These are phyloP conservation scores for Rostratula benghalensis DNA, from an alignment of 2,113 vertebrate genomes.

Conservation along the genomic window DNA sequence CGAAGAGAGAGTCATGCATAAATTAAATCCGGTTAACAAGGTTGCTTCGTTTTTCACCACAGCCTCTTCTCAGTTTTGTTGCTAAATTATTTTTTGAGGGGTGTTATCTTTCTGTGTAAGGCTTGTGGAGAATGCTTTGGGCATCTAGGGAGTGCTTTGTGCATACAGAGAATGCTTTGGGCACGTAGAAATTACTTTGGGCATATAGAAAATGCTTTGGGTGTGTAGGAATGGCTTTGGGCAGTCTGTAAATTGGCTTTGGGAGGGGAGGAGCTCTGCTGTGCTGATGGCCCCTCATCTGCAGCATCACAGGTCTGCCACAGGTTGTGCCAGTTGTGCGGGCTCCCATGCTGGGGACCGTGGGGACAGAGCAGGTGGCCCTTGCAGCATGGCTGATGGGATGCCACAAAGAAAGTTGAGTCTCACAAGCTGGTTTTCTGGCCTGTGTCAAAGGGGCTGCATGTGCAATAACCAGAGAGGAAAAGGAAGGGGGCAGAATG, in stretches of 20 bases:
- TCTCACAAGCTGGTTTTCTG: neutral
- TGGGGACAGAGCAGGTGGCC: neutral
- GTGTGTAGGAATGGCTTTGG: neutral
- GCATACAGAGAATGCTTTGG: neutral
- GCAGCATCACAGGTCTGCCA: neutral
- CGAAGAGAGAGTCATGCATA: fast-evolving
- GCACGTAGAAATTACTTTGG: neutral
- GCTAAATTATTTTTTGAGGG: neutral
- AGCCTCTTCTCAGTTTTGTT: neutral
- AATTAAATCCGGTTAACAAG: neutral
- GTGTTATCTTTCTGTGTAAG: neutral
- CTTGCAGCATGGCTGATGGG: neutral
- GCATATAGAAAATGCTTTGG: neutral
- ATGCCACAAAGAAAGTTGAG: neutral
- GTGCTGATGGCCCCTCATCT: neutral
- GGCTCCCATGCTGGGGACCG: neutral
- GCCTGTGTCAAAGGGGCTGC: neutral
- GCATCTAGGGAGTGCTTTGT: neutral
- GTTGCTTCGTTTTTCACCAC: neutral
- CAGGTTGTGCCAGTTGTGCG: neutral
- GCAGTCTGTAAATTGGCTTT: neutral
- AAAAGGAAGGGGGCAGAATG: neutral
- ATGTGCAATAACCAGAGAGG: neutral
- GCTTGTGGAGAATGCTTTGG: neutral
- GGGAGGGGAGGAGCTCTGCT: neutral